Base-by-base conservation (phyloP, 1,140 invertebrate species). In the Sitodiplosis mosellana region DNA sequence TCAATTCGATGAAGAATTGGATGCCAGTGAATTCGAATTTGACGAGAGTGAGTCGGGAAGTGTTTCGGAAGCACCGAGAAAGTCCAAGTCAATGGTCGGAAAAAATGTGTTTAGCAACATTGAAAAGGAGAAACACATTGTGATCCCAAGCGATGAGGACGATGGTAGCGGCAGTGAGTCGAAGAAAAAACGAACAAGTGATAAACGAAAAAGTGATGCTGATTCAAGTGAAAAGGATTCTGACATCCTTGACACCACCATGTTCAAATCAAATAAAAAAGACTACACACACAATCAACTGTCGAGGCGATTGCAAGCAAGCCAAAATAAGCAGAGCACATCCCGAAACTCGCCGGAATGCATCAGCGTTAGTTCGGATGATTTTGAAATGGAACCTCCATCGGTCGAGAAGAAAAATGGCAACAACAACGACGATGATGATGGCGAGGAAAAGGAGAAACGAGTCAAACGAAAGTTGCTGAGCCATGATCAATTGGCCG, bases 331-430 rank as follows among this genome's bases (percentile, higher is more conserved):
- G 48, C 45, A 47, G 33, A 41, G 40, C 33, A 40, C 3, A n/a
- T 15, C 14, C 3, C 14, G 17, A 40, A 14, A 6, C 6, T 12
- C 41, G 7, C 50, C 53, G n/a, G 56, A 59, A 22, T 53, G 55
- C 45, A 60, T 60, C 14, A 51, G 60, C 18, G 49, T 63, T 12
- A 64, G 60, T 53, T 61, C 60, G 0, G 61, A 63, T 44, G 60
- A 58, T 27, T 18, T 43, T 4, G 41, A 43, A 18, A 18, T 43
- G 2, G 41, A 57, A 45, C 46, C 56, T 15, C 56, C 1, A 55
- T 60, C 49, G 33, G n/a, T 48, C 20, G 53, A 53, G 51, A 33
- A 47, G 19, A 53, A 41, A 15, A 56, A 55, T 33, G 48, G 45
- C 7, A 55, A 56, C n/a, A n/a, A n/a, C n/a, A 48, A 42, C 48